A percentile compares a stretch with the other conserved stretches of the same genome.
These are phyloP conservation scores for Protophormia terraenovae DNA, from an alignment of 2,888 invertebrate genomes.

Conservation along the genomic window DNA sequence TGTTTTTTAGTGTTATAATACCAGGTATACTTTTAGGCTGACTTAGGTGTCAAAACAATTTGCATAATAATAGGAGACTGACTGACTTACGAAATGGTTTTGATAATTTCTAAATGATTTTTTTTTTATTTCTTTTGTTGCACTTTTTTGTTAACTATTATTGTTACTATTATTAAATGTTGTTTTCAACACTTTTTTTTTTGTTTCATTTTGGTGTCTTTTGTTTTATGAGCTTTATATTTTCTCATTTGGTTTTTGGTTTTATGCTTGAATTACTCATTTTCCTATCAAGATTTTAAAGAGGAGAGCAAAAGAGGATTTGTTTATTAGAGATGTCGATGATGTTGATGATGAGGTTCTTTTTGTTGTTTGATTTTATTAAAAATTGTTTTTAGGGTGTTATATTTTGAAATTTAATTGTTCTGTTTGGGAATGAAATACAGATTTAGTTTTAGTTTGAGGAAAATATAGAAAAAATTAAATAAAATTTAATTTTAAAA, in stretches of 20 bases:
- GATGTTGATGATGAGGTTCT: neutral
- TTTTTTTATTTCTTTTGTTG: conserved; percentile 11
- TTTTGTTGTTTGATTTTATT: neutral
- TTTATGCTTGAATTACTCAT: conserved; percentile 49
- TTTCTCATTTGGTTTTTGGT: conserved; percentile 29
- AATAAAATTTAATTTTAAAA: too few relatives aligned
- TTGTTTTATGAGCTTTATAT: neutral
- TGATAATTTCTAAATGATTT: conserved; percentile 57
- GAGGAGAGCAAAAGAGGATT: neutral
- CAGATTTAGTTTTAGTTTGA: too few relatives aligned
- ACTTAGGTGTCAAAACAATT: conserved; percentile 64
- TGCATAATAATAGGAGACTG: conserved; percentile 63
- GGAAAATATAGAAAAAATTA: too few relatives aligned
- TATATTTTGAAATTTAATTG: neutral
- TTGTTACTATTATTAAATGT: conserved; percentile 44
- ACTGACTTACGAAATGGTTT: conserved; percentile 58
- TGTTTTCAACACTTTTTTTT: conserved; percentile 44
- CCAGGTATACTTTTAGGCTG: conserved; percentile 42
- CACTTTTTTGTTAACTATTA: conserved; percentile 14
- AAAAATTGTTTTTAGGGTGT: too few relatives aligned
- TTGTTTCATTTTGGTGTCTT: neutral
- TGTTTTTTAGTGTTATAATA: neutral
- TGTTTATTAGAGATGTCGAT: neutral
- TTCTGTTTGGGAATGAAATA: neutral
- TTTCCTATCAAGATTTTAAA: conserved; percentile 33